Conservation (phyloP, 1,140 invertebrate genomes). For the Platyura marginata region DNA sequence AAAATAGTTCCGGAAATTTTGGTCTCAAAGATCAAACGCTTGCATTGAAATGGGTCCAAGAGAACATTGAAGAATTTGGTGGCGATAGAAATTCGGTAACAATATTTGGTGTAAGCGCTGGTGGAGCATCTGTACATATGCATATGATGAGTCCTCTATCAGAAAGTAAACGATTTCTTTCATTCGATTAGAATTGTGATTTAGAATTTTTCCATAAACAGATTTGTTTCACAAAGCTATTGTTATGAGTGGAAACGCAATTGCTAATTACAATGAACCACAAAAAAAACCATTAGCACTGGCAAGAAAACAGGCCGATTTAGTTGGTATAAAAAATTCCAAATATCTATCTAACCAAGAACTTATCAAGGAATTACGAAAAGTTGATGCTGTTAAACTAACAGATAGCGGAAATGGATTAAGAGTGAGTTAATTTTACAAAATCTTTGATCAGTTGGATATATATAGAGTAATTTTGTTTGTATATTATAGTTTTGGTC, state of each 20-base stretch:
- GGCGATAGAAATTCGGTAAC: slow-evolving; percentile 31
- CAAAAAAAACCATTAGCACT: slow-evolving; percentile 24
- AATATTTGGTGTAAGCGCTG: slow-evolving; percentile 36
- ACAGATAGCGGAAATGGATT: slow-evolving; percentile 17
- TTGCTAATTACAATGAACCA: slow-evolving; percentile 36
- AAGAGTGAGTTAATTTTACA: slow-evolving; percentile 10
- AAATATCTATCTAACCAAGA: slow-evolving; percentile 8
- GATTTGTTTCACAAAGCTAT: slow-evolving; percentile 30
- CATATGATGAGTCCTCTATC: slow-evolving; percentile 26
- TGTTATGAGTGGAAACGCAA: slow-evolving; percentile 36
- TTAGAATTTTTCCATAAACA: slow-evolving; percentile 1
- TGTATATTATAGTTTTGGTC: slow-evolving; percentile 21
- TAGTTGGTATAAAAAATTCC: slow-evolving; percentile 10
- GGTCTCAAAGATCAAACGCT: slow-evolving; percentile 35
- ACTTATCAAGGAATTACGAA: slow-evolving; percentile 20
- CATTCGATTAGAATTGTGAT: no score
- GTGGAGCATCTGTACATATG: slow-evolving; percentile 27
- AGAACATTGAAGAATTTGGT: slow-evolving; percentile 19
- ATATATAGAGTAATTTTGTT: no score
- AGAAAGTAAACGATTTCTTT: slow-evolving; percentile 10
- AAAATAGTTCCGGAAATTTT: slow-evolving; percentile 30
- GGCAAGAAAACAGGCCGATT: slow-evolving; percentile 13
- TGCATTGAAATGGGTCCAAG: slow-evolving; percentile 27
- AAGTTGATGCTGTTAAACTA: slow-evolving; percentile 15
- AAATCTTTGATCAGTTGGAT: not conserved